Evolutionary conservation across 2,113 vertebrate genomes (phyloP), one percentile per base, ranked within the genome.

Genomic region (Silurus asotus): DNA sequence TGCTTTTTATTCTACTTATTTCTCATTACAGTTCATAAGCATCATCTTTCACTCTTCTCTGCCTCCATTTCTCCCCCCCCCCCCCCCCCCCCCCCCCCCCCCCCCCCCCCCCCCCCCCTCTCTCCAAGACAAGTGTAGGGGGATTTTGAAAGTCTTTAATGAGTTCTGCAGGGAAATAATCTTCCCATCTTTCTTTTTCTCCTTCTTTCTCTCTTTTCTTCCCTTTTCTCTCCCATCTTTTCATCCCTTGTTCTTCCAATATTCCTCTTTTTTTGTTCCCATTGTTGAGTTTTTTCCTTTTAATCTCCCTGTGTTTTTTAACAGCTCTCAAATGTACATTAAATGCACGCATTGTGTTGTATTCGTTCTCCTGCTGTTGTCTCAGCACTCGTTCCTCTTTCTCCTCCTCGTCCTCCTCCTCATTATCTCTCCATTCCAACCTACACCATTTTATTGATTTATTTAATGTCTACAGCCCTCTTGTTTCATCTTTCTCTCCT

Each of bases 101-200:
- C 28, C n/a, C 3, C 55, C 51, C 49, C 9, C 15, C 9, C 25
- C 51, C 11, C 28, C 75, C 53, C 48, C 51, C 70, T 75, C 72
- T 75, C 72, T 75, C 72, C 89, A 91, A 90, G 91, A 85, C 85
- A 82, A 81, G 79, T 89, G 86, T 87, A 88, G 67, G 9, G 90
- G 92, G 92, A 91, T 88, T 83, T 77, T 28, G 51, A 88, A 83
- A 90, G 89, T 77, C 86, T 91, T 93, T 94, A 94, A 95, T 93
- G 90, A 95, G 93, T 87, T 91, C 93, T 92, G 37, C 80, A 65
- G 93, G 93, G 93, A 94, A 92, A 92, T 91, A 91, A 87, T 82
- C 84, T 78, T 82, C 82, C 28, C 28, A 37, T 76, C 74, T 55
- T 25, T 11, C 51, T 25, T 55, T 37, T 81, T 69, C 79, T 59